Evolutionary conservation across 2,888 invertebrate species (phyloP).

Genomic region (Polietes domitor): DNA sequence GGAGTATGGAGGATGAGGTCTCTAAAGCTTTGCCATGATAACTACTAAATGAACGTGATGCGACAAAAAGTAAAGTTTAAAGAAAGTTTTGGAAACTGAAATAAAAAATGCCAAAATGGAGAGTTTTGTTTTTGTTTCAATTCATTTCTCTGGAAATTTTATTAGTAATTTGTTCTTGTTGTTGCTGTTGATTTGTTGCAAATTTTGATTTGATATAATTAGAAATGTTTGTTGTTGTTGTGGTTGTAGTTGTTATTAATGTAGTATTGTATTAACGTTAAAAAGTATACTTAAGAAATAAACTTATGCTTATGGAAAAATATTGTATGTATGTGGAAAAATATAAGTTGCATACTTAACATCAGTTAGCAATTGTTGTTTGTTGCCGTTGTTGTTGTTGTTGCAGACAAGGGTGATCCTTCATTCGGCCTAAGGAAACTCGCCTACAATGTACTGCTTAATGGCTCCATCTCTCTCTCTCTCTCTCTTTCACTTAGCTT

Average conservation of each 20-base stretch:
- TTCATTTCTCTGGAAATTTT: conserved; percentile 32
- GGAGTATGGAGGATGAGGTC: conserved; percentile 17
- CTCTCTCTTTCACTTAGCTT: neutral
- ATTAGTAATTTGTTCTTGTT: conserved; percentile 56
- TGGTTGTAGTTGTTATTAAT: conserved; percentile 16
- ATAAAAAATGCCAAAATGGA: conserved; percentile 50
- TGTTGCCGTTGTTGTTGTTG: conserved; percentile 9
- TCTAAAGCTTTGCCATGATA: conserved; percentile 12
- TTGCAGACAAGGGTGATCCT: neutral
- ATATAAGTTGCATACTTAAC: conserved; percentile 40
- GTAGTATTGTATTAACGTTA: conserved; percentile 55
- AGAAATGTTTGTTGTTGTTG: conserved; percentile 32
- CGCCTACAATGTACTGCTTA: too few relatives aligned
- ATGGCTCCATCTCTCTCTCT: too few relatives aligned
- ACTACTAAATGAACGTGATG: conserved; percentile 7
- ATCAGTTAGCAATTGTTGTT: conserved; percentile 14
- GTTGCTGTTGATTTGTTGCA: conserved; percentile 62
- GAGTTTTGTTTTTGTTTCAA: conserved; percentile 32
- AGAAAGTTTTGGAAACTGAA: conserved; percentile 47
- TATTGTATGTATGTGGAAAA: neutral
- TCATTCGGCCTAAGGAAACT: too few relatives aligned
- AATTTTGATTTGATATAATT: conserved; percentile 61
- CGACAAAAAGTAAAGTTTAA: conserved; percentile 5
- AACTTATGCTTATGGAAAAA: conserved; percentile 64
- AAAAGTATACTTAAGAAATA: conserved; percentile 70